phyloP scores from a whole-genome alignment of 2,797 vertebrate genomes.

The Naso thynnoides region DNA sequence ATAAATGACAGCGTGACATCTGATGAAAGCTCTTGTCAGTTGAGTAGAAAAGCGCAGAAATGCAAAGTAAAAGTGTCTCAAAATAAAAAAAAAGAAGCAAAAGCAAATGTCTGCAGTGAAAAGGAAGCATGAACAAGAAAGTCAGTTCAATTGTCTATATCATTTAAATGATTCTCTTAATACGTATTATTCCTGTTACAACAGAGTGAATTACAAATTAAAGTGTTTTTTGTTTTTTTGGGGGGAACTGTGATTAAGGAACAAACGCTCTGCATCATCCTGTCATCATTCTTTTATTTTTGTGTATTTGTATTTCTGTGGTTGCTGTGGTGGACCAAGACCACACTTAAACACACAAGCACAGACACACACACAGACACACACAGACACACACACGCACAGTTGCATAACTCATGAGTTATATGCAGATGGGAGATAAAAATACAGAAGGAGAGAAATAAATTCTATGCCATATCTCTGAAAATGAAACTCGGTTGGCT shows the following conservation, averaged over 20 bases:
- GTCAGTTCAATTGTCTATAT: not conserved
- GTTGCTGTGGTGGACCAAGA: slow-evolving; percentile 12
- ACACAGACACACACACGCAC: slow-evolving; percentile 18
- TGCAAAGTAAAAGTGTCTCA: slow-evolving; percentile 56
- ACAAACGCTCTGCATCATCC: not conserved
- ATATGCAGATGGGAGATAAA: slow-evolving; percentile 2
- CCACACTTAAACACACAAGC: slow-evolving; percentile 23
- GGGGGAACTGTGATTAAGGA: not conserved
- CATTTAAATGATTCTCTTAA: not conserved
- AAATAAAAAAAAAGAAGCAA: slow-evolving; percentile 53
- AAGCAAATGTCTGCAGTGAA: slow-evolving; percentile 61
- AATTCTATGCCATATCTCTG: slow-evolving; percentile 6
- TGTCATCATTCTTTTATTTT: not conserved
- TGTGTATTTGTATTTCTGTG: slow-evolving; percentile 20
- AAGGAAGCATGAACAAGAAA: slow-evolving; percentile 49
- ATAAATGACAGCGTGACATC: slow-evolving; percentile 38
- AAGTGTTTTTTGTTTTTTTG: not conserved
- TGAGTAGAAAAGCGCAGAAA: slow-evolving; percentile 37
- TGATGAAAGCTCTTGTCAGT: slow-evolving; percentile 53
- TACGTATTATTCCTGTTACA: not conserved
- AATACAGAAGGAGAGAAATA: not conserved
- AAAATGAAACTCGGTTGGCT: slow-evolving; percentile 12
- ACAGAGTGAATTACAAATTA: not conserved
- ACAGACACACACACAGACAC: slow-evolving; percentile 6
- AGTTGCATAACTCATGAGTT: not conserved